Percentiles rank a stretch among this genome's conserved stretches.
Evolutionary conservation across 1,140 invertebrate species (phyloP).

Genomic region (Sipha flava): DNA sequence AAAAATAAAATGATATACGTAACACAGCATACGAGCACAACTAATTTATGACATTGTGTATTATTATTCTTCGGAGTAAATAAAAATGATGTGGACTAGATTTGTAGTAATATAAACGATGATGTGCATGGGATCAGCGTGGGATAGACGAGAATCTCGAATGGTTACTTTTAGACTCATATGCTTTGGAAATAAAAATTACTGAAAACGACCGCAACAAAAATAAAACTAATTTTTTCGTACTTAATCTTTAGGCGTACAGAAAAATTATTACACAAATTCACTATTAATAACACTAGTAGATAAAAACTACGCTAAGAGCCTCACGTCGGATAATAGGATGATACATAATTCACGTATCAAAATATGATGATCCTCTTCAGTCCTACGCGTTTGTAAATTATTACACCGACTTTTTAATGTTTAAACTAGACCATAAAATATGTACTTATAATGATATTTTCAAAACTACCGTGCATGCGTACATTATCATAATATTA

Average conservation of each 20-base stretch:
- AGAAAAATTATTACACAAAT: neutral
- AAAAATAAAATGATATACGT: no score
- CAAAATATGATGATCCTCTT: neutral
- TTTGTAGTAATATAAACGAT: neutral
- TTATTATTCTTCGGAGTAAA: neutral
- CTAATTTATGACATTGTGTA: neutral
- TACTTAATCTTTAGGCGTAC: neutral
- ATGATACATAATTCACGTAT: neutral
- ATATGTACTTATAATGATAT: neutral
- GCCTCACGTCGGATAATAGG: neutral
- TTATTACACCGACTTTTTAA: neutral
- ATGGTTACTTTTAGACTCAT: neutral
- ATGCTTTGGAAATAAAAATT: neutral
- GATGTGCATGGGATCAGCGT: neutral
- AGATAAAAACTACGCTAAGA: neutral
- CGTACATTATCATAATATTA: neutral
- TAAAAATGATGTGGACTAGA: neutral
- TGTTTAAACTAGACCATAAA: neutral
- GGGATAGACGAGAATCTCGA: neutral
- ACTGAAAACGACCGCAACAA: neutral
- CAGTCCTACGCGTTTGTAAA: neutral
- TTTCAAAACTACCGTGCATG: neutral
- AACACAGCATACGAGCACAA: no score
- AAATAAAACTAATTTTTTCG: neutral
- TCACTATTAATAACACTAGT: neutral